These are phyloP conservation scores for Ophonus ardosiacus DNA, from an alignment of 2,888 invertebrate genomes.

Conservation along the genomic window DNA sequence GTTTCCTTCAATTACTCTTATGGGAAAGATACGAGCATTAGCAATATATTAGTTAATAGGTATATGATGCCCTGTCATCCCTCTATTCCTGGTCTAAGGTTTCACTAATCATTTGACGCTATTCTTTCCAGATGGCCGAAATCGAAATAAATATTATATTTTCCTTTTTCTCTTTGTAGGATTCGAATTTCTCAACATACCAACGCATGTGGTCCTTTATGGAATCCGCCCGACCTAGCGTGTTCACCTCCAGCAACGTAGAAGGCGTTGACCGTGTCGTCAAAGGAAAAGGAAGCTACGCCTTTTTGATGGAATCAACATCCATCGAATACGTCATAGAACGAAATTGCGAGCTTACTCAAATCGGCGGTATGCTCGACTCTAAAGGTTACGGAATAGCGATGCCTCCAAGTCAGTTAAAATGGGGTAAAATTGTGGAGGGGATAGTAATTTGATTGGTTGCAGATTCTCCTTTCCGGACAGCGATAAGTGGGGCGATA, in stretches of 20 bases:
- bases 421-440: background rate
- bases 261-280: slow-evolving; percentile 95
- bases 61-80: no score
- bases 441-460: background rate
- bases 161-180: slow-evolving; percentile 77
- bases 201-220: slow-evolving; percentile 98
- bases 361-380: slow-evolving; percentile 94
- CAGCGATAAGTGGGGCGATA: slow-evolving; percentile 95
- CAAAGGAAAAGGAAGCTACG: slow-evolving; percentile 91
- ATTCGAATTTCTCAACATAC: slow-evolving; percentile 95
- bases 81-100: no score
- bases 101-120: no score
- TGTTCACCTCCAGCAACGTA: slow-evolving; percentile 90
- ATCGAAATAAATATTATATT: no score
- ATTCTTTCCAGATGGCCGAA: no score
- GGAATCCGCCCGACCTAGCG: slow-evolving; percentile 91
- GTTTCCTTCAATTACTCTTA: no score
- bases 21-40: no score
- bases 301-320: slow-evolving; percentile 98
- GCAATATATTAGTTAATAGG: no score
- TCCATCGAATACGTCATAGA: slow-evolving; percentile 96
- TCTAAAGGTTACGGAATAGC: slow-evolving; percentile 98
- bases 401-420: slow-evolving; percentile 89
- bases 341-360: slow-evolving; percentile 92
- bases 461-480: slow-evolving; percentile 94